Base-by-base conservation (phyloP, 2,888 invertebrate genomes). In the Aphidoletes aphidimyza region DNA sequence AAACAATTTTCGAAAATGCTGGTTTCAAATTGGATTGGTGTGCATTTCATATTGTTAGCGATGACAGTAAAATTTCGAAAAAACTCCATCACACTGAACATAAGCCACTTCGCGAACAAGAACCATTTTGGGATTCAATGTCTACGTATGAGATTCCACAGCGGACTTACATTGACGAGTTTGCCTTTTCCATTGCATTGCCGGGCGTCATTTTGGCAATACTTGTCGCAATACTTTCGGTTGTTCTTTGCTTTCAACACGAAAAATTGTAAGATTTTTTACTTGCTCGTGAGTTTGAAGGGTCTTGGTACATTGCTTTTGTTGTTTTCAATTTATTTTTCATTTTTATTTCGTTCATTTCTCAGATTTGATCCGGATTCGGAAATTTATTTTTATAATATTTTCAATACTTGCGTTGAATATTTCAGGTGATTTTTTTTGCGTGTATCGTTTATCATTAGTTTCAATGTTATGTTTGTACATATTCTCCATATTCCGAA, bases 1-100 rank as follows among this genome's bases (percentile, higher is more conserved):
- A 97, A 88, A 92, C 95, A 87, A 91, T 94, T 85, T 97, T 97
- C 89, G 92, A 96, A 86, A 94, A 94, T 85, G 94, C 94, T 11
- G 94, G 94, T 0, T 94, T 97, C 87, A 92, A 94, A 45, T 89
- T 97, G 22, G 97, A 97, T 89, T 97, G 97, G 97, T 97, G 97
- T 88, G 94, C 94, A 84, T 97, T 97, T 89, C 93, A 94, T 89
- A 91, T 97, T 92, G 95, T 96, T 88, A 90, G 92, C 8, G 87
- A 88, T 9, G 89, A 89, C 42, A 87, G 34, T 85, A 42, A 39
- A 42, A 2, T 37, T n/a, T 2, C 6, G 0, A 86, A 85, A 81
- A 85, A 84, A 22, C 36, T 85, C 0, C 87, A 87, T 84, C 87
- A 88, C 30, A 88, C 88, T 3, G 90, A 90, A 85, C 87, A 89